Evolutionary conservation across 2,113 vertebrate species (phyloP).

Genomic region (Phrynosoma platyrhinos): DNA sequence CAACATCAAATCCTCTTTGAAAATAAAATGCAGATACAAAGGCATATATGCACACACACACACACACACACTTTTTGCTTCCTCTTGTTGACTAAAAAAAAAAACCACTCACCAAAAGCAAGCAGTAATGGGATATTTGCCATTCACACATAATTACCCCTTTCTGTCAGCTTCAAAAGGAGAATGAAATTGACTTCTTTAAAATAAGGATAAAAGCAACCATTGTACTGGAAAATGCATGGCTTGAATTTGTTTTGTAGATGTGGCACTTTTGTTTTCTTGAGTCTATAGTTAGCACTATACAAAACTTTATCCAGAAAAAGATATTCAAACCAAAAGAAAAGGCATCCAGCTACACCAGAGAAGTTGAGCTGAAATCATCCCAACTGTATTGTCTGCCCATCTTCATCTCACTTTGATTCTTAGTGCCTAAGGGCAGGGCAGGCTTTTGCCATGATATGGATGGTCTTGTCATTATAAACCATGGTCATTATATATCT

Average conservation of each 20-base stretch:
- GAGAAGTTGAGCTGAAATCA: not conserved
- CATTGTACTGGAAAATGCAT: not conserved
- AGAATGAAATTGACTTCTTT: slow-evolving; percentile 13
- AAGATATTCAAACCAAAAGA: not conserved
- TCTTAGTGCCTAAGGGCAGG: not conserved
- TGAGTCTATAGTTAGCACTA: not conserved
- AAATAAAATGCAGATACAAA: slow-evolving; percentile 7
- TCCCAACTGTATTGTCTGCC: not conserved
- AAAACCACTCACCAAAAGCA: not conserved
- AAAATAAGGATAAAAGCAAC: not conserved
- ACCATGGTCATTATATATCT: not conserved
- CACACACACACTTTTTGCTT: not conserved
- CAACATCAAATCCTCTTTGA: not conserved
- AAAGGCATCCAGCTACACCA: not conserved
- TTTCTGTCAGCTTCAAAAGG: slow-evolving; percentile 35
- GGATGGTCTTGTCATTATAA: not conserved
- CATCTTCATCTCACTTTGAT: not conserved
- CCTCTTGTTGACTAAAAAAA: not conserved
- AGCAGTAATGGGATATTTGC: slow-evolving; percentile 11
- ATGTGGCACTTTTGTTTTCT: not conserved
- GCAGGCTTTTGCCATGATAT: not conserved
- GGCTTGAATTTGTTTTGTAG: not conserved
- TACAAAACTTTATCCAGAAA: not conserved
- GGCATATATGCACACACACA: not conserved
- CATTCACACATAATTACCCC: not conserved